These are phyloP conservation scores for Apis laboriosa DNA, from an alignment of 1,140 invertebrate species.

Conservation along the genomic window DNA sequence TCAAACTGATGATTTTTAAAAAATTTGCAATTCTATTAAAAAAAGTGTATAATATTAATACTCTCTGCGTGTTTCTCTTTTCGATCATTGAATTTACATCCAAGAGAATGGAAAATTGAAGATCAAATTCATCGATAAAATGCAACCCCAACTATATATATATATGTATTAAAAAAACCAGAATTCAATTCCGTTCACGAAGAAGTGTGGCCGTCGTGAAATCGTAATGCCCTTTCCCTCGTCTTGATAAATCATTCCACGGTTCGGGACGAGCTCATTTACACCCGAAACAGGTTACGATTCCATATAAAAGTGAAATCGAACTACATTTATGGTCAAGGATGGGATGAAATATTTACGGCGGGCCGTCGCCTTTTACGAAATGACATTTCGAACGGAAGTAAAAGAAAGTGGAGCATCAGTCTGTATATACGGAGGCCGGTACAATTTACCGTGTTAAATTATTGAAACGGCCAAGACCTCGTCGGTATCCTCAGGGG, in stretches of 20 bases:
- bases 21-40: too few relatives aligned
- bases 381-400: conserved; percentile 25
- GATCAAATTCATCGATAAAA: too few relatives aligned
- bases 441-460: conserved; percentile 77
- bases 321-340: conserved; percentile 21
- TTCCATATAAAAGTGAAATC: conserved; percentile 39
- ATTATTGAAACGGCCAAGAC: conserved; percentile 76
- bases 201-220: background rate
- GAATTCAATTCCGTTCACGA: conserved; percentile 18
- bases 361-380: background rate
- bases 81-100: too few relatives aligned
- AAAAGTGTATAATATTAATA: too few relatives aligned
- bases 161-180: background rate
- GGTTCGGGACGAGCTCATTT: background rate
- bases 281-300: background rate
- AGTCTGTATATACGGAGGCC: conserved; percentile 57
- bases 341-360: conserved; percentile 43
- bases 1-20: too few relatives aligned
- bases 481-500: conserved; percentile 62
- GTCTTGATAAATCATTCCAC: conserved; percentile 35
- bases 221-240: background rate
- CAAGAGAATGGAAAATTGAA: too few relatives aligned
- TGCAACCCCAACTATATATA: too few relatives aligned
- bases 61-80: too few relatives aligned
- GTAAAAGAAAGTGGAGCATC: conserved; percentile 56